Evolutionary conservation across 2,888 invertebrate species (phyloP).

Genomic region (Hedychridium roseum): DNA sequence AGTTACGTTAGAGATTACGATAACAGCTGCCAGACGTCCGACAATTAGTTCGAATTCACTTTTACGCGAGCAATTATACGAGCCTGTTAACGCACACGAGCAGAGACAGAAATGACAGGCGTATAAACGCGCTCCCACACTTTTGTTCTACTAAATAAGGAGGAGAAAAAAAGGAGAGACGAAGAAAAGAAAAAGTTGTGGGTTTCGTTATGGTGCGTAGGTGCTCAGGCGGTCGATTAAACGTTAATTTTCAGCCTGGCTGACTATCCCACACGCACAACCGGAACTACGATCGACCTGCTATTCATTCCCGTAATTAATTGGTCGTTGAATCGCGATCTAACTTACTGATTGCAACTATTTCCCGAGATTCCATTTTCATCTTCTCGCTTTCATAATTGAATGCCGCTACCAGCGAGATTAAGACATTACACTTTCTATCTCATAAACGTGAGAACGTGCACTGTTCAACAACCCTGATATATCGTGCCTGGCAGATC

Average conservation of each 20-base stretch:
- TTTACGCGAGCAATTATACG: conserved; percentile 31
- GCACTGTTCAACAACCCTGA: no score
- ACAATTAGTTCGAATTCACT: conserved; percentile 44
- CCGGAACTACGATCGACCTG: conserved; percentile 15
- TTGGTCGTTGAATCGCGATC: conserved; percentile 15
- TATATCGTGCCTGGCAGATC: no score
- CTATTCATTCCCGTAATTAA: conserved; percentile 2
- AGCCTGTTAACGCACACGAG: conserved; percentile 8
- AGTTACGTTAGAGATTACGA: conserved; percentile 15
- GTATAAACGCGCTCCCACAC: no score
- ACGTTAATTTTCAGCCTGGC: conserved; percentile 34
- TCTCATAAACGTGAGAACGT: no score
- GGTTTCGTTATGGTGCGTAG: conserved; percentile 20
- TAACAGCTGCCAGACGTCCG: conserved; percentile 42
- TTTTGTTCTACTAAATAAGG: no score
- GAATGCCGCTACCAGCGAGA: no score
- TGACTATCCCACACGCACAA: conserved; percentile 7
- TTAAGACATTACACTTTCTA: no score
- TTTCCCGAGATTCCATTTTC: no score
- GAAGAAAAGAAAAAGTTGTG: conserved; percentile 1
- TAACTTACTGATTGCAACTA: no score
- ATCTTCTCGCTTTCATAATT: no score
- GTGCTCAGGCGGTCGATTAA: conserved; percentile 17
- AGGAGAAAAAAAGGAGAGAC: not conserved
- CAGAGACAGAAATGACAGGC: no score